Conservation (phyloP, 2,113 vertebrate species). For the Hyla sarda region DNA sequence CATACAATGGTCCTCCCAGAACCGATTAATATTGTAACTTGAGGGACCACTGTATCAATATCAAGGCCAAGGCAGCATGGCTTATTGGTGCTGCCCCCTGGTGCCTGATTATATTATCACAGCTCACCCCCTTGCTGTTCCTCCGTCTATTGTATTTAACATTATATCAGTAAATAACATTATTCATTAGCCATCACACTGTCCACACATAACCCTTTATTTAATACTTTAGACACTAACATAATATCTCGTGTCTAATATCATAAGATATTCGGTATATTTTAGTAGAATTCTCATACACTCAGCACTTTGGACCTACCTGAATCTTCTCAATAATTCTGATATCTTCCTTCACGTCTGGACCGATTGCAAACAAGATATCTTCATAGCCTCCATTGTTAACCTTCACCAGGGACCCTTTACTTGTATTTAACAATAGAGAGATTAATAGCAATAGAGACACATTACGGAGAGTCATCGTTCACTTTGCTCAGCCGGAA, state of each 20-base stretch:
- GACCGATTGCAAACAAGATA: conserved; percentile 73
- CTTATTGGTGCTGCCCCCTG: too few species aligned
- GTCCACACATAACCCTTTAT: not conserved
- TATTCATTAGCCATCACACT: not conserved
- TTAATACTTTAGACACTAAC: not conserved
- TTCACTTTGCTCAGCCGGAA: not conserved
- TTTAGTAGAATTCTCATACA: not conserved
- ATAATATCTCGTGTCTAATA: not conserved
- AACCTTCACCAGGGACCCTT: conserved; percentile 66
- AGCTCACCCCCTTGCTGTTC: not conserved
- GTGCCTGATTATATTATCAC: too few species aligned
- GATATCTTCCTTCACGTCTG: conserved; percentile 66
- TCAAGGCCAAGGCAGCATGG: too few species aligned
- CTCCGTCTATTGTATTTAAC: not conserved
- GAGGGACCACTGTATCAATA: too few species aligned
- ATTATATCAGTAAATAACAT: not conserved
- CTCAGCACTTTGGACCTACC: conserved; percentile 62
- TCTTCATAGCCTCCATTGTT: conserved; percentile 72
- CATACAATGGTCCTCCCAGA: too few species aligned
- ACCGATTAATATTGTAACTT: too few species aligned
- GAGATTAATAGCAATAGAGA: conserved; percentile 62
- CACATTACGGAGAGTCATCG: conserved; percentile 56
- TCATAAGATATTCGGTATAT: not conserved
- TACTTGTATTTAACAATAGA: conserved; percentile 55
- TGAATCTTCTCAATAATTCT: conserved; percentile 67